These are phyloP conservation scores for Temnothorax nylanderi DNA, from an alignment of 1,140 invertebrate species.

Conservation along the genomic window DNA sequence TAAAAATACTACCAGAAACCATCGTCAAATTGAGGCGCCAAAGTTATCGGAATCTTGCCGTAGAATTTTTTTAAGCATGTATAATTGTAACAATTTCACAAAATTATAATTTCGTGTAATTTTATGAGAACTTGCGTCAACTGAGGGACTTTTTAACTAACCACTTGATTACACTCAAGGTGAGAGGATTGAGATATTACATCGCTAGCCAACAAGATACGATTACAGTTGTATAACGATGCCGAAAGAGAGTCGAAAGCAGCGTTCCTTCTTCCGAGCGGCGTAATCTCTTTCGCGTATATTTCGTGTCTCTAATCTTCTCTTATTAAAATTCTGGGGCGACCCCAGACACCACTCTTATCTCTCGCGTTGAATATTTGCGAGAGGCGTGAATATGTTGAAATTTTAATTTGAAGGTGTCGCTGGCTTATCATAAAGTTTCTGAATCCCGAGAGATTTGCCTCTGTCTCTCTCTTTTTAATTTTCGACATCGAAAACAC, in stretches of 20 bases:
- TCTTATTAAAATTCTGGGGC: slow-evolving; percentile 53
- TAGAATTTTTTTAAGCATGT: neutral
- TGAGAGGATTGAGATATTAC: slow-evolving; percentile 13
- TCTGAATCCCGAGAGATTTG: neutral
- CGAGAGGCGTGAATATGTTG: slow-evolving; percentile 46
- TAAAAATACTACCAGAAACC: too few relatives aligned
- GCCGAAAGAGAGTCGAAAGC: slow-evolving; percentile 6
- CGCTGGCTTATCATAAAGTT: slow-evolving; percentile 57
- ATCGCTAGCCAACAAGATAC: slow-evolving; percentile 12
- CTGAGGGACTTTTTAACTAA: neutral
- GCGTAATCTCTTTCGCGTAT: slow-evolving; percentile 45
- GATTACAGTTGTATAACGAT: slow-evolving; percentile 7
- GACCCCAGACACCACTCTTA: slow-evolving; percentile 15
- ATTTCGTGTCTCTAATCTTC: slow-evolving; percentile 43
- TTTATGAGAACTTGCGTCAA: neutral
- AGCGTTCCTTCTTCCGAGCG: neutral
- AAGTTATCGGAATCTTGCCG: too few relatives aligned
- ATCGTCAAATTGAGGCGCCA: too few relatives aligned
- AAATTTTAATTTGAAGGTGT: slow-evolving; percentile 38
- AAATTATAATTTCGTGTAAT: neutral
- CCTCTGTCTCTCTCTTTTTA: neutral
- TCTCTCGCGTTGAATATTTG: slow-evolving; percentile 47
- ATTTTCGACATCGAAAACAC: neutral
- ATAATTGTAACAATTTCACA: neutral
- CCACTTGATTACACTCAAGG: neutral